Conservation (phyloP, 64 coral and sea anemone species). For the Montipora capricornis region DNA sequence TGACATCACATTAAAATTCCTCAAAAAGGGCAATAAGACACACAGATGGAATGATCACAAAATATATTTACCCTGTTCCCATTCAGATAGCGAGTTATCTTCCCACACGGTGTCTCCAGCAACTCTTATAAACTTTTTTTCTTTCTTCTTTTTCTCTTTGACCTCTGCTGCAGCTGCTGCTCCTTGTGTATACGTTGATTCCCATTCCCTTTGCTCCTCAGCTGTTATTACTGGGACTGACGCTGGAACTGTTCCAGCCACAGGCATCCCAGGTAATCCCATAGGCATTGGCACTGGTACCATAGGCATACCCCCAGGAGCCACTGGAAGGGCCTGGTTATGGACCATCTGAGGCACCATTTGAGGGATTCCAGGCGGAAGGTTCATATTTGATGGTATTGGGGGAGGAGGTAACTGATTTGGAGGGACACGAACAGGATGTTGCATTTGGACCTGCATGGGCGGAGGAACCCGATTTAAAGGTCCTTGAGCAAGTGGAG, state of each 20-base stretch:
- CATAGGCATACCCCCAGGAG: slow-evolving; percentile 37
- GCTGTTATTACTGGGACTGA: slow-evolving; percentile 82
- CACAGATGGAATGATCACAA: background rate
- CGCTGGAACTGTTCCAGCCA: slow-evolving; percentile 42
- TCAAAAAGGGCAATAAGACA: no score
- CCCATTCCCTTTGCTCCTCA: slow-evolving; percentile 97
- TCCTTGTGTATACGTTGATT: slow-evolving; percentile 81
- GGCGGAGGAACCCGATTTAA: slow-evolving; percentile 34
- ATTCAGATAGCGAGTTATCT: slow-evolving; percentile 79
- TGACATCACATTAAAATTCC: no score
- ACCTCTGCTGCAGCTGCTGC: slow-evolving; percentile 26
- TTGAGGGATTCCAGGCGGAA: slow-evolving; percentile 28
- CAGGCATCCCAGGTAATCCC: slow-evolving; percentile 44
- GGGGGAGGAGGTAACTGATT: slow-evolving; percentile 61
- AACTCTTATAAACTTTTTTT: slow-evolving; percentile 95
- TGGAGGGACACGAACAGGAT: slow-evolving; percentile 34
- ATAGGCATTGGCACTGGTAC: slow-evolving; percentile 63
- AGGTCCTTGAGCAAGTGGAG: slow-evolving; percentile 47
- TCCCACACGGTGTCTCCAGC: slow-evolving; percentile 95
- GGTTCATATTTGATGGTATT: slow-evolving; percentile 33
- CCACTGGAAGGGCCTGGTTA: slow-evolving; percentile 38
- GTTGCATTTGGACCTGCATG: slow-evolving; percentile 40
- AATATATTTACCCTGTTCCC: slow-evolving; percentile 82
- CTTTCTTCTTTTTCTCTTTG: slow-evolving; percentile 95
- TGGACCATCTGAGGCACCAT: slow-evolving; percentile 56